phyloP scores from a whole-genome alignment of 1,140 invertebrate species.

The Drosophila fuyamai region DNA sequence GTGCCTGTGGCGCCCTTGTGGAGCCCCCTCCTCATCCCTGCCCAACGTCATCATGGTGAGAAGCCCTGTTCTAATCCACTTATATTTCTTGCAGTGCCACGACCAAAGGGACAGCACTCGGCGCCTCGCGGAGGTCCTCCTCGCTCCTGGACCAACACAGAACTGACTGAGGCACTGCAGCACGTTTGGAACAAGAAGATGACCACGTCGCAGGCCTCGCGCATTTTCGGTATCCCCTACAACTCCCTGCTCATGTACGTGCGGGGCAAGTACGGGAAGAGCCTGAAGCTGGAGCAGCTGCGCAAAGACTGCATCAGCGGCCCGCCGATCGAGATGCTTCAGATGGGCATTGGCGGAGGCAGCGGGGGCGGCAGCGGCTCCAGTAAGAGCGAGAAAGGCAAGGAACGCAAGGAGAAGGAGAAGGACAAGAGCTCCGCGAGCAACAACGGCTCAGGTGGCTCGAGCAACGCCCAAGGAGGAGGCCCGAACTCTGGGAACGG shows the following conservation, averaged over 20 bases:
- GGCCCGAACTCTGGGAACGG: conserved; percentile 30
- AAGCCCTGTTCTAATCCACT: conserved; percentile 17
- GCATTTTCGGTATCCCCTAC: conserved; percentile 96
- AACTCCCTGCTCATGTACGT: conserved; percentile 96
- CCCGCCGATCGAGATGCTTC: conserved; percentile 88
- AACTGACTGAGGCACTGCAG: conserved; percentile 94
- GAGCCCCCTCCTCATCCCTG: neutral
- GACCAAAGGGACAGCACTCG: conserved; percentile 94
- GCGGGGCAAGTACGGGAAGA: conserved; percentile 95
- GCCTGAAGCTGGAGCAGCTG: conserved; percentile 93
- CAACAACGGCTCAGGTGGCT: conserved; percentile 20
- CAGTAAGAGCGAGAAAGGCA: conserved; percentile 61
- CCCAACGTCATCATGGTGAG: neutral
- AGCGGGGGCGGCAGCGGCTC: conserved; percentile 35
- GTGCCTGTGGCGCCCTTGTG: conserved; percentile 12
- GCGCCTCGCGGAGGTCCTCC: conserved; percentile 94
- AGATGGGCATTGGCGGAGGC: conserved; percentile 86
- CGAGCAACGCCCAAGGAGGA: conserved; percentile 18
- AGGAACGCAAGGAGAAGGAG: conserved; percentile 80
- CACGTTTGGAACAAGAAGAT: conserved; percentile 97
- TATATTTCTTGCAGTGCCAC: conserved; percentile 85
- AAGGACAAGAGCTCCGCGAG: conserved; percentile 59
- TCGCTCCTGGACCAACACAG: conserved; percentile 95
- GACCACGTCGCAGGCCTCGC: conserved; percentile 95
- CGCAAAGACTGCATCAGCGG: conserved; percentile 94